A percentile compares a stretch with the other conserved stretches of the same genome.
Conservation (phyloP, 2,113 vertebrate genomes). For the Uria aalge region DNA sequence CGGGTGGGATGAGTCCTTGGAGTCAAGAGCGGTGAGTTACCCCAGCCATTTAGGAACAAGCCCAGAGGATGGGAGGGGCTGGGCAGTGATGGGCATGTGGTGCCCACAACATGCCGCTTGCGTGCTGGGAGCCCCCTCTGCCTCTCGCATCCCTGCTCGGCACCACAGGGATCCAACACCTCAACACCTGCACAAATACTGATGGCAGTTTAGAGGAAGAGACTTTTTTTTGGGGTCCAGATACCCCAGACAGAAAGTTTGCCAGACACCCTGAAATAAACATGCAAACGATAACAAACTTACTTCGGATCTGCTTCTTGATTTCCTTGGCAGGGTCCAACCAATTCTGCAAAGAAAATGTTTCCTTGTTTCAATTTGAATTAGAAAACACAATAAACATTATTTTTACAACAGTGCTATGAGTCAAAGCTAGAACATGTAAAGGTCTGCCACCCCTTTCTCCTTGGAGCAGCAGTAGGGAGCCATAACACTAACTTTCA, state of each 20-base stretch:
- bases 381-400: conserved; percentile 33
- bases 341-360: conserved; percentile 89
- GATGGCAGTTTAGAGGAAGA: background rate
- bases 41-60: background rate
- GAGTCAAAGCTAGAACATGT: background rate
- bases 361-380: conserved; percentile 44
- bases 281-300: conserved; percentile 50
- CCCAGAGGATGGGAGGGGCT: background rate
- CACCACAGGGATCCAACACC: accelerated
- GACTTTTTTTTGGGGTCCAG: background rate
- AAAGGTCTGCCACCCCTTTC: background rate
- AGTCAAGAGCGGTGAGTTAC: background rate
- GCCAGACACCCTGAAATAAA: background rate
- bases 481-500: background rate
- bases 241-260: background rate
- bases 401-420: background rate
- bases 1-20: accelerated
- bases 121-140: accelerated
- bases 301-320: conserved; percentile 97
- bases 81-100: background rate
- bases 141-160: accelerated
- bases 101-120: accelerated
- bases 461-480: background rate
- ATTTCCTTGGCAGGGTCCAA: conserved; percentile 93
- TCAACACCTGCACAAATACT: background rate